Percentiles rank a stretch among this genome's conserved stretches.
Evolutionary conservation across 2,888 invertebrate species (phyloP).

Genomic region (Plebejus anna): DNA sequence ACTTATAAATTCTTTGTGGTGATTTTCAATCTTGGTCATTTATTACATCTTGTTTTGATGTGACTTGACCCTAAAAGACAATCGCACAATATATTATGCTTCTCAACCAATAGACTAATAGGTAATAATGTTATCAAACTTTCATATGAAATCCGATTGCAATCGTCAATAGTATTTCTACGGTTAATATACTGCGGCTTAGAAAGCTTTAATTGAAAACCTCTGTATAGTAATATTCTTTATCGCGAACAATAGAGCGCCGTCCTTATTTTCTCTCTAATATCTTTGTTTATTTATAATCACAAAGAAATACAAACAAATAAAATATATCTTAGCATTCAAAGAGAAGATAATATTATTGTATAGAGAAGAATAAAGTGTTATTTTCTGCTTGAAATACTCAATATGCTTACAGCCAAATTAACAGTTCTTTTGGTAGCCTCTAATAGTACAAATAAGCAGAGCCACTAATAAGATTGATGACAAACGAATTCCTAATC

Average conservation of each 20-base stretch:
- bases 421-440: too few species aligned
- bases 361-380: neutral
- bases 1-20: too few species aligned
- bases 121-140: conserved; percentile 1
- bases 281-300: neutral
- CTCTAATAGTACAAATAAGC: neutral
- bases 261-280: conserved; percentile 11
- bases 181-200: neutral
- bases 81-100: neutral
- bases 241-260: conserved; percentile 16
- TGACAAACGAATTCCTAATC: conserved; percentile 16
- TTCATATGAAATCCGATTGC: neutral
- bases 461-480: neutral
- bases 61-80: neutral
- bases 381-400: neutral
- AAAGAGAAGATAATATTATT: too few species aligned
- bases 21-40: too few species aligned
- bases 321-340: neutral
- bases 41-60: neutral
- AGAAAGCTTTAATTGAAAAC: conserved; percentile 26
- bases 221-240: conserved; percentile 11
- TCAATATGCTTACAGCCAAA: too few species aligned
- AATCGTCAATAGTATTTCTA: conserved; percentile 5
- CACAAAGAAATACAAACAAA: neutral
- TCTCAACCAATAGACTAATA: neutral